A percentile compares a stretch with the other conserved stretches of the same genome.
These are phyloP conservation scores for Argyrosomus regius DNA, from an alignment of 2,797 vertebrate species.

Conservation along the genomic window DNA sequence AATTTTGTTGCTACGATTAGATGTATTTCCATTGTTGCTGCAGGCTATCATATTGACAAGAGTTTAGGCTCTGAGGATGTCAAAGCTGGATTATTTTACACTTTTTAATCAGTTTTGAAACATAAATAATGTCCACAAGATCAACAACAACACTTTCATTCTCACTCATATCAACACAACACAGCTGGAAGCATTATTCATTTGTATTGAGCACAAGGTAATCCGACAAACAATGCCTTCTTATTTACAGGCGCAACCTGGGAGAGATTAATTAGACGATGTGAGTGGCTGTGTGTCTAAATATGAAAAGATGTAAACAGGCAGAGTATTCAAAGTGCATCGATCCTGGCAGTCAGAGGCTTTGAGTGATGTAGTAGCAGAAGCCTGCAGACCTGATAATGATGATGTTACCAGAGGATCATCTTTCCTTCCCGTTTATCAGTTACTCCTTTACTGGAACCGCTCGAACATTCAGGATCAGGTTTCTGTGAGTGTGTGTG, in stretches of 20 bases:
- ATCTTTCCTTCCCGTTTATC: constrained; percentile 83
- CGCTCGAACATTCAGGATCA: constrained; percentile 67
- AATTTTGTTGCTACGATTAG: not conserved
- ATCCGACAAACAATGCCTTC: constrained; percentile 39
- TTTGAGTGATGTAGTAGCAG: constrained; percentile 60
- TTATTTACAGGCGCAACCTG: constrained; percentile 54
- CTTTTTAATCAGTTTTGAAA: constrained; percentile 21
- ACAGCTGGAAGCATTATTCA: constrained; percentile 19
- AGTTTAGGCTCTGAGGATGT: not conserved
- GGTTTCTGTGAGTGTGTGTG: constrained; percentile 58
- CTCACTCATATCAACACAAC: constrained; percentile 29
- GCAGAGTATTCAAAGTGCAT: constrained; percentile 64
- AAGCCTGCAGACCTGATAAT: constrained; percentile 71
- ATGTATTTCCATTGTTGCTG: not conserved
- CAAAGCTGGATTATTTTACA: constrained; percentile 22
- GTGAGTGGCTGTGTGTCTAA: constrained; percentile 40
- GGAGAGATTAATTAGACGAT: constrained; percentile 64
- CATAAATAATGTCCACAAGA: not conserved
- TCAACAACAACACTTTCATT: not conserved
- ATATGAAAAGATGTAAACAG: constrained; percentile 53
- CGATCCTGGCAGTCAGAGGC: constrained; percentile 55
- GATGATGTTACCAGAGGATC: constrained; percentile 80
- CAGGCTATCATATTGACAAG: constrained; percentile 16
- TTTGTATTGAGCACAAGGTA: constrained; percentile 26
- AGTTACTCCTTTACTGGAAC: constrained; percentile 77